phyloP scores from a whole-genome alignment of 2,888 invertebrate species.

The Tachystola acroxantha region DNA sequence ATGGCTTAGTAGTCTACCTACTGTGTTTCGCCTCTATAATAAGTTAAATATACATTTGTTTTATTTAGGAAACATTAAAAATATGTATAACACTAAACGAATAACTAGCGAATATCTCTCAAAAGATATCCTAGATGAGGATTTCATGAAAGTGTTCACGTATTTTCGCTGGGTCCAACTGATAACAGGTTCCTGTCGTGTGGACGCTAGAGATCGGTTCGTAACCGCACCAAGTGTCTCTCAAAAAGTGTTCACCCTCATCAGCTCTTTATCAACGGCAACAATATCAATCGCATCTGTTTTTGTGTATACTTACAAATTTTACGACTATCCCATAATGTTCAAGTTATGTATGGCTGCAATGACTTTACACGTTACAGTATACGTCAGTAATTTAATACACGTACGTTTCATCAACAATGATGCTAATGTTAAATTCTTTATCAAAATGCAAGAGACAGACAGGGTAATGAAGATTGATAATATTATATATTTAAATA shows the following conservation, averaged over 20 bases:
- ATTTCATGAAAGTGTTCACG: conserved; percentile 30
- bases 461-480: conserved; percentile 44
- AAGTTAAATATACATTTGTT: no score
- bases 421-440: conserved; percentile 34
- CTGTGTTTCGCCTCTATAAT: no score
- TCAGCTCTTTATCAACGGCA: conserved; percentile 7
- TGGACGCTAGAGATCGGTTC: conserved; percentile 36
- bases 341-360: conserved; percentile 8
- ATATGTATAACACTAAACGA: no score
- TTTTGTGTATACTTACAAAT: no score
- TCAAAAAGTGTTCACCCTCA: conserved; percentile 38
- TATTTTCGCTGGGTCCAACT: conserved; percentile 32
- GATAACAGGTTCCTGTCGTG: conserved; percentile 38
- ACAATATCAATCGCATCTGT: no score
- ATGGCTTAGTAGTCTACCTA: no score
- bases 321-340: conserved; percentile 3
- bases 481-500: conserved; percentile 27
- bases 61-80: no score
- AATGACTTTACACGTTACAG: conserved; percentile 18
- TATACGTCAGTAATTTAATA: conserved; percentile 27
- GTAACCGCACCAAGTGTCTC: conserved; percentile 34
- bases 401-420: conserved; percentile 42
- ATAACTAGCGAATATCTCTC: conserved; percentile 35
- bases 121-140: conserved; percentile 40
- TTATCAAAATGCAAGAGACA: conserved; percentile 43